Conservation (phyloP, 2,797 vertebrate species). For the Philypnodon macrostomus region DNA sequence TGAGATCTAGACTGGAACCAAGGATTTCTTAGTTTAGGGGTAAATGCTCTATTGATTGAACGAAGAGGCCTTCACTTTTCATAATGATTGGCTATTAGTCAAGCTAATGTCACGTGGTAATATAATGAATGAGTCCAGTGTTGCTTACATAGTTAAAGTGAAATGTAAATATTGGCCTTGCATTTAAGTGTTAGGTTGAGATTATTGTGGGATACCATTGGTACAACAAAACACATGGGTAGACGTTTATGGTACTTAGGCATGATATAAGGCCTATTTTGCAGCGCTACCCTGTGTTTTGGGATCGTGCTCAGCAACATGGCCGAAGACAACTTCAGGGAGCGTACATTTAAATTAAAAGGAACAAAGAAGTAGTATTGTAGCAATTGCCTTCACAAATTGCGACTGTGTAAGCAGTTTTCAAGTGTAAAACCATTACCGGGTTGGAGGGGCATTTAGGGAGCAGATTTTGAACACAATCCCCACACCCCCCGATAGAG, state of each 20-base stretch:
- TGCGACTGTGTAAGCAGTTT: slow-evolving; percentile 62
- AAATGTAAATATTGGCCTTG: no score
- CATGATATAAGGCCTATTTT: neutral
- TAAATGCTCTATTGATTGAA: no score
- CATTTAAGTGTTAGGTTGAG: no score
- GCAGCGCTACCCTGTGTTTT: neutral
- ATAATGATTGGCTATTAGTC: no score
- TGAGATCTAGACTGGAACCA: no score
- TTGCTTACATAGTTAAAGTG: no score
- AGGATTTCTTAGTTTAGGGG: no score
- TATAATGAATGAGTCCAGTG: no score
- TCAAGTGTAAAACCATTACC: slow-evolving; percentile 58
- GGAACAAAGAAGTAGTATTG: slow-evolving; percentile 28
- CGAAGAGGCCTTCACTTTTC: no score
- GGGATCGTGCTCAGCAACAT: neutral
- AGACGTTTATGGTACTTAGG: neutral
- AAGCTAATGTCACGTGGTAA: no score
- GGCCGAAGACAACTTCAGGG: slow-evolving; percentile 17
- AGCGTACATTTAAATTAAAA: slow-evolving; percentile 36
- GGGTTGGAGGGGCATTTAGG: slow-evolving; percentile 57
- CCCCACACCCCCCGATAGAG: slow-evolving; percentile 45
- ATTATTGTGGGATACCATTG: no score
- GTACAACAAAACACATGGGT: neutral
- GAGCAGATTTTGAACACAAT: slow-evolving; percentile 53
- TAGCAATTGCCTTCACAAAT: slow-evolving; percentile 44